These are phyloP conservation scores for Nemurella pictetii DNA, from an alignment of 2,888 invertebrate species.

Conservation along the genomic window DNA sequence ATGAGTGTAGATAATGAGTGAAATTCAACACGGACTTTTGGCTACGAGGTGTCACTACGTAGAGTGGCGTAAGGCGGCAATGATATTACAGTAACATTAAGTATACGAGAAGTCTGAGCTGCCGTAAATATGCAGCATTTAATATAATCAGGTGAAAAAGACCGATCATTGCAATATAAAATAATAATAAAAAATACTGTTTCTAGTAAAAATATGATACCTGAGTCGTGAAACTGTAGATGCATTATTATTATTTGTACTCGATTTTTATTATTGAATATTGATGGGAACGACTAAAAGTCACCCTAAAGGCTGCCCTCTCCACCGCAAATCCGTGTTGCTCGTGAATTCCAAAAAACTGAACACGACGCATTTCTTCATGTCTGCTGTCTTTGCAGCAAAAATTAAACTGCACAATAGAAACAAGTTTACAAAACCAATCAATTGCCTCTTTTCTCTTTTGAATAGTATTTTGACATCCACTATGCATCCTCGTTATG, in stretches of 20 bases:
- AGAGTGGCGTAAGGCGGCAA: not conserved
- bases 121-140: not conserved
- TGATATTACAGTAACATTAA: not conserved
- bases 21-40: not conserved
- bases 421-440: constrained; percentile 36
- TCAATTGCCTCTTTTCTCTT: constrained; percentile 39
- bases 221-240: constrained; percentile 37
- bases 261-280: not conserved
- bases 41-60: not conserved
- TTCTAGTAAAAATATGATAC: constrained; percentile 36
- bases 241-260: constrained; percentile 14
- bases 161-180: not conserved
- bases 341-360: constrained; percentile 21
- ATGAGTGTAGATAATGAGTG: not conserved
- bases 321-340: constrained; percentile 32
- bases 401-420: constrained; percentile 17
- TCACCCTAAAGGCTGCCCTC: not conserved
- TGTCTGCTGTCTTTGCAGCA: not conserved
- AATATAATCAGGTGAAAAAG: not conserved
- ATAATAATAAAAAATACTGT: constrained; percentile 24
- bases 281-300: not conserved
- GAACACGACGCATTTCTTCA: not conserved
- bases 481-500: constrained; percentile 37
- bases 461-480: constrained; percentile 35
- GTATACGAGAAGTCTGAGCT: not conserved